Percentiles rank a stretch among this genome's conserved stretches.
These are phyloP conservation scores for Syrphus vitripennis DNA, from an alignment of 2,888 invertebrate genomes.

Conservation along the genomic window DNA sequence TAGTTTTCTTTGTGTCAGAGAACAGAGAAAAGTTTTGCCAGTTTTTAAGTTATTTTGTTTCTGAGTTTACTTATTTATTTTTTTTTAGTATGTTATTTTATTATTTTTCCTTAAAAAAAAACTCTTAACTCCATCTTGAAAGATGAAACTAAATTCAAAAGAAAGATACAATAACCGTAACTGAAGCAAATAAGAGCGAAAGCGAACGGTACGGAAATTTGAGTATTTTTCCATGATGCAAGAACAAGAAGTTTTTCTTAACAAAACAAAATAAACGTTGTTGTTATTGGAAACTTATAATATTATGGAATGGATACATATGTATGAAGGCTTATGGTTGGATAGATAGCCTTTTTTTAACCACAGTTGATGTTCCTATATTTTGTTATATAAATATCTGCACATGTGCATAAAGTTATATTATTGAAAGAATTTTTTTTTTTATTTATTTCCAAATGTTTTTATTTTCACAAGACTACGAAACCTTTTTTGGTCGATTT, in stretches of 20 bases:
- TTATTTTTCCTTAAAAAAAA: not conserved
- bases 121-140: not conserved
- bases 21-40: slow-evolving; percentile 49
- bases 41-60: slow-evolving; percentile 50
- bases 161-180: slow-evolving; percentile 10
- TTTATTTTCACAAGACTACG: not conserved
- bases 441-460: not conserved
- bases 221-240: slow-evolving; percentile 23
- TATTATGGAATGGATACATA: too few relatives aligned
- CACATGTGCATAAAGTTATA: not conserved
- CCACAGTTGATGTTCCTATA: not conserved
- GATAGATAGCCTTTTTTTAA: not conserved
- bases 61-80: not conserved
- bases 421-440: not conserved
- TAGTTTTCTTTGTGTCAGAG: not conserved
- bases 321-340: not conserved
- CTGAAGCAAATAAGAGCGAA: slow-evolving; percentile 18
- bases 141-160: slow-evolving; percentile 34
- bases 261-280: slow-evolving; percentile 18
- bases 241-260: not conserved
- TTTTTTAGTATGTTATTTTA: not conserved
- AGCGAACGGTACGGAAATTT: not conserved
- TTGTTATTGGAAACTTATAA: too few relatives aligned
- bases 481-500: not conserved
- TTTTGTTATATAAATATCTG: not conserved